phyloP scores from a whole-genome alignment of 2,797 vertebrate species.

The Arctocebus calabarensis region DNA sequence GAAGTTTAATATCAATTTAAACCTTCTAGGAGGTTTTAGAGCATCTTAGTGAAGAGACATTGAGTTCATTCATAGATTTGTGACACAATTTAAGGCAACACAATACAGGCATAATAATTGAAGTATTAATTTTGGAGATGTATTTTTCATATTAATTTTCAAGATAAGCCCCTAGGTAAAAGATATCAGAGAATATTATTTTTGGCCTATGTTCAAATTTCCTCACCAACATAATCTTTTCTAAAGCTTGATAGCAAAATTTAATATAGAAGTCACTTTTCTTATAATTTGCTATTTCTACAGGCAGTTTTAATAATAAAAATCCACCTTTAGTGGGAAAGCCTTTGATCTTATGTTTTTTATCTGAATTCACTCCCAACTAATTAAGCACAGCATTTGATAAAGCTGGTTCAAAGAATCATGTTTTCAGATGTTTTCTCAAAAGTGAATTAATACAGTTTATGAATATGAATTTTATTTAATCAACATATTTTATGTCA shows the following conservation, averaged over 20 bases:
- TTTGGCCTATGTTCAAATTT: background rate
- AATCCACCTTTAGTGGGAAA: background rate
- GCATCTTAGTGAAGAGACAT: background rate
- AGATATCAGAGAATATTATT: background rate
- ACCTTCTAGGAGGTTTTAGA: background rate
- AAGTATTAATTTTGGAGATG: background rate
- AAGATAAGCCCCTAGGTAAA: background rate
- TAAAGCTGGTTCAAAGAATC: background rate
- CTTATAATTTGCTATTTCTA: background rate
- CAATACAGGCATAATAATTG: background rate
- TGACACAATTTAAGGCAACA: background rate
- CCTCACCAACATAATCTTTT: background rate
- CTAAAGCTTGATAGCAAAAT: background rate
- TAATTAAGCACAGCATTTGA: background rate
- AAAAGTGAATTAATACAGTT: background rate
- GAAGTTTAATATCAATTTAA: background rate
- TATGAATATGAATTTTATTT: slow-evolving; percentile 14
- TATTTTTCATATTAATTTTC: background rate
- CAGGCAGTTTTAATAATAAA: background rate
- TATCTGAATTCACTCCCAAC: background rate
- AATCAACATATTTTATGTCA: background rate
- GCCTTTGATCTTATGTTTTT: background rate
- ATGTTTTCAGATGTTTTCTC: background rate
- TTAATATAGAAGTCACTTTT: background rate
- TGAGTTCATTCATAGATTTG: background rate